Evolutionary conservation across 2,888 invertebrate species (phyloP), one percentile per base, ranked within the genome.

Genomic region (Troglohyphantes excavatus): DNA sequence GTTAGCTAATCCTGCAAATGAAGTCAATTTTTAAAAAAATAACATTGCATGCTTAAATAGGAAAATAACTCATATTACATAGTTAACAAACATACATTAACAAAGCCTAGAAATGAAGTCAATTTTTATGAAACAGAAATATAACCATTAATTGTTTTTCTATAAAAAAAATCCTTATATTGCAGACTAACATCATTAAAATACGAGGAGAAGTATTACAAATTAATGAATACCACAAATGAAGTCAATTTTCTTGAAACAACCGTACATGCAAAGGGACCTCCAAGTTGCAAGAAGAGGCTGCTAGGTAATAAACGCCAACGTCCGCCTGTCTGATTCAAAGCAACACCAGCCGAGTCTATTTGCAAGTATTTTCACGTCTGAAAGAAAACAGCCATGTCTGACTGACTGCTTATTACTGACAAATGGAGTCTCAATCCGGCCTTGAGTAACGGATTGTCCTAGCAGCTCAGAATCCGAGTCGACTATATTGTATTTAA

Each of bases 321-420:
- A 59, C 13, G 23, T 17, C n/a, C n/a, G n/a, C n/a, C 7, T 65
- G 65, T 7, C 23, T 65, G 33, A 68, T 29, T 9, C 21, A 17
- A 61, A 61, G 21, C 63, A 17, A 17, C 43, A 65, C 65, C 61
- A 65, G 63, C 68, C 21, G 59, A 33, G 67, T 17, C 75, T 53
- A 65, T 61, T 84, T 84, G 75, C 63, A 53, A 84, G 72, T 75
- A 67, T 46, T 75, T 65, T 84, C 84, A 75, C 67, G 75, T 84
- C 73, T 84, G 67, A 53, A 84, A 67, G 72, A 43, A 46, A 72
- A 73, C 46, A 43, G 72, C 73, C 39, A 26, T 83, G 83, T 83
- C 83, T 83, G 83, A 27, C 59, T 83, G 70, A 70, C 46, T 84
- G 75, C 75, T 75, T 73, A 82, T 75, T 84, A 84, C 65, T 46